These are phyloP conservation scores for Theretra japonica DNA, from an alignment of 2,888 invertebrate genomes.

Conservation along the genomic window DNA sequence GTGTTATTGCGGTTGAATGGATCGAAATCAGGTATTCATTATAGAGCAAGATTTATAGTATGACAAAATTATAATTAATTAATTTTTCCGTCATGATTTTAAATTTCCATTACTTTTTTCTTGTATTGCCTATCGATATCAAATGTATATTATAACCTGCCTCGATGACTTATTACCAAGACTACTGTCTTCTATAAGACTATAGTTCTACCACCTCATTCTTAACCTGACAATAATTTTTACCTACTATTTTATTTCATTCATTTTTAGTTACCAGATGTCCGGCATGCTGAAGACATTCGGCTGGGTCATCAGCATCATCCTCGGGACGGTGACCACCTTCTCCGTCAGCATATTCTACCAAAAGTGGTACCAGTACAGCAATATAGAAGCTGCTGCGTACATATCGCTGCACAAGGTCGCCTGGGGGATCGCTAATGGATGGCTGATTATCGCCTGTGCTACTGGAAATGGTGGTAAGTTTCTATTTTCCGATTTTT, in stretches of 20 bases:
- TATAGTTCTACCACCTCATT: neutral
- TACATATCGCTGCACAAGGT: conserved; percentile 88
- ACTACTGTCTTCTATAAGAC: no score
- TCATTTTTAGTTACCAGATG: conserved; percentile 73
- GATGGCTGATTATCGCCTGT: conserved; percentile 88
- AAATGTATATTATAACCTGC: no score
- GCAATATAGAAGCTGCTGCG: conserved; percentile 84
- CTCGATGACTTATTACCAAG: no score
- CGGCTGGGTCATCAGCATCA: conserved; percentile 67
- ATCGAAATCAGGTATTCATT: no score
- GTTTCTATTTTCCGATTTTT: conserved; percentile 33
- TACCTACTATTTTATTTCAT: no score
- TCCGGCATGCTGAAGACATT: conserved; percentile 60
- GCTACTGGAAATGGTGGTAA: conserved; percentile 88
- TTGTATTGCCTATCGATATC: neutral
- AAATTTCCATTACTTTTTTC: no score
- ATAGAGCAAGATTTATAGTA: no score
- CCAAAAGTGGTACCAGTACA: conserved; percentile 84
- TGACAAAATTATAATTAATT: no score
- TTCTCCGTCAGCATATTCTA: conserved; percentile 87
- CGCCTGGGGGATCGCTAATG: conserved; percentile 88
- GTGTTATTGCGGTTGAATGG: neutral
- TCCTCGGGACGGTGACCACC: conserved; percentile 84
- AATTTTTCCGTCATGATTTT: no score
- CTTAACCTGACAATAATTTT: conserved; percentile 17